A percentile compares a stretch with the other conserved stretches of the same genome.
Evolutionary conservation across 2,797 vertebrate species (phyloP).

Genomic region (Protonibea diacanthus): DNA sequence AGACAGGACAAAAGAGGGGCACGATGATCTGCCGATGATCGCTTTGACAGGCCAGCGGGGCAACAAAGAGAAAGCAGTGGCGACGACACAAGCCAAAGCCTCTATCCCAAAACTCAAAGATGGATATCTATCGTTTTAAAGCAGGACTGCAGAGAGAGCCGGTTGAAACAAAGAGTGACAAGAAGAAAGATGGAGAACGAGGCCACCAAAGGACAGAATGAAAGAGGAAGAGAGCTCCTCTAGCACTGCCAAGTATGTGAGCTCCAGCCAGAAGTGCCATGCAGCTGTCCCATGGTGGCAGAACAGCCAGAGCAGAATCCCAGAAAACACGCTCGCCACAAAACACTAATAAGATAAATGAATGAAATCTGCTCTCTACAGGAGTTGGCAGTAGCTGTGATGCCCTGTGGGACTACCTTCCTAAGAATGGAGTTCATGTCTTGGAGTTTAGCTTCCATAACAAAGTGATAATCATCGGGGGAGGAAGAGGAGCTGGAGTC

Average conservation of each 20-base stretch:
- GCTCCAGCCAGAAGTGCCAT: conserved; percentile 78
- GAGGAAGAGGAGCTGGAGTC: conserved; percentile 96
- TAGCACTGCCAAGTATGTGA: conserved; percentile 67
- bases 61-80: conserved; percentile 75
- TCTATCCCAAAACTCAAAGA: conserved; percentile 91
- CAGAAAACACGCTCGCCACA: conserved; percentile 68
- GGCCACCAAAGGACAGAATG: conserved; percentile 68
- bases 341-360: conserved; percentile 82
- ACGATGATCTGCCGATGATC: conserved; percentile 63
- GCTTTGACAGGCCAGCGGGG: conserved; percentile 62
- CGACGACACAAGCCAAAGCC: conserved; percentile 92
- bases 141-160: conserved; percentile 56
- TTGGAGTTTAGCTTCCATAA: conserved; percentile 99
- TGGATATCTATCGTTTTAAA: conserved; percentile 89
- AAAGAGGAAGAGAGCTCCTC: conserved; percentile 69
- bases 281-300: conserved; percentile 68
- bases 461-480: conserved; percentile 98
- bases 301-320: conserved; percentile 73
- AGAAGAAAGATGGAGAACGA: conserved; percentile 60
- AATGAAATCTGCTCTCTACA: conserved; percentile 80
- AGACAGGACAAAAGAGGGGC: conserved; percentile 55
- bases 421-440: conserved; percentile 98
- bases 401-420: conserved; percentile 95
- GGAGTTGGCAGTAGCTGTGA: conserved; percentile 86
- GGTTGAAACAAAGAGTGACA: conserved; percentile 65